These are phyloP conservation scores for Nettapus auritus DNA, from an alignment of 2,113 vertebrate species.

Conservation along the genomic window DNA sequence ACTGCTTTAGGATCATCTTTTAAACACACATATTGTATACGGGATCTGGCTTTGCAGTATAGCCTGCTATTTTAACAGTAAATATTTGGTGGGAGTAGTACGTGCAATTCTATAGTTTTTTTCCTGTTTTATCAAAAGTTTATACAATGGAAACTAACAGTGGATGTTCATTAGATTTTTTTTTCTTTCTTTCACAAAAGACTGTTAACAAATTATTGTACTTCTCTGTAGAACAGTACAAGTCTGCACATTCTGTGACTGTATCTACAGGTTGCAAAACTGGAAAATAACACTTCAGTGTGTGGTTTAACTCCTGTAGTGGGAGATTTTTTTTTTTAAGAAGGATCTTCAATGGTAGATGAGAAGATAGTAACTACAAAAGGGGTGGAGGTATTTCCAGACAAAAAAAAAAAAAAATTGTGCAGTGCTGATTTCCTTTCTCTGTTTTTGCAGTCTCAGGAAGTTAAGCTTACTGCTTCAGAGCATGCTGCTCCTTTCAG, in stretches of 20 bases:
- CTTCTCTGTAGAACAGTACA: conserved; percentile 37
- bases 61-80: not conserved
- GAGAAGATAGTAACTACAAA: not conserved
- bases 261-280: conserved; percentile 13
- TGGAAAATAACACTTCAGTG: conserved; percentile 15
- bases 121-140: not conserved
- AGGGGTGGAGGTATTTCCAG: not conserved
- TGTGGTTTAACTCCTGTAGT: not conserved
- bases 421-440: conserved; percentile 7
- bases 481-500: not conserved
- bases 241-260: not conserved
- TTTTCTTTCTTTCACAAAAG: conserved; percentile 35
- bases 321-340: not conserved
- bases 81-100: not conserved
- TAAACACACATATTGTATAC: not conserved
- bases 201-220: conserved; percentile 30
- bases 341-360: not conserved
- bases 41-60: not conserved
- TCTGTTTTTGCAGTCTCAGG: conserved; percentile 40
- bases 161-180: conserved; percentile 21
- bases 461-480: conserved; percentile 10
- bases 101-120: not conserved
- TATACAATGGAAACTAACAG: not conserved
- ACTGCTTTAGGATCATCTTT: conserved; percentile 4
- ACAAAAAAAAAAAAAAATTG: not conserved